Evolutionary conservation across 2,113 vertebrate species (phyloP).

Genomic region (Urocitellus parryii): DNA sequence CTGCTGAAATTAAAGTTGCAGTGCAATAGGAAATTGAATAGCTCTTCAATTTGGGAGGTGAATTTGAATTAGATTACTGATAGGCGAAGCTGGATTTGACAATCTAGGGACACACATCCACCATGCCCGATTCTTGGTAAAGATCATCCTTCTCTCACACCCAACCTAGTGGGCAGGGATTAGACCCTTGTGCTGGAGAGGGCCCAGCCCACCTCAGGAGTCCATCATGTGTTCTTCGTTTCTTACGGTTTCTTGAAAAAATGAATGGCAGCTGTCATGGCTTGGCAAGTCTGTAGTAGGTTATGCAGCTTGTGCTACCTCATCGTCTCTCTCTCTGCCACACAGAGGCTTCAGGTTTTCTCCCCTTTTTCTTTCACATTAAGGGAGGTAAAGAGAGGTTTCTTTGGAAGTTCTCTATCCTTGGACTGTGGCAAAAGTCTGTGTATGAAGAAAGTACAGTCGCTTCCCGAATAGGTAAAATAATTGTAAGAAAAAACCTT

Average conservation of each 20-base stretch:
- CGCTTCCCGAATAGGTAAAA: slow-evolving; percentile 71
- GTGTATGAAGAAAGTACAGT: neutral
- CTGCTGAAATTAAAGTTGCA: slow-evolving; percentile 63
- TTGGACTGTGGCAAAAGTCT: slow-evolving; percentile 29
- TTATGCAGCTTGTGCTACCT: fast-evolving
- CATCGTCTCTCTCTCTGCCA: neutral
- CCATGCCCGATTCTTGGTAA: neutral
- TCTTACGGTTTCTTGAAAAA: neutral
- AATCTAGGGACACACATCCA: neutral
- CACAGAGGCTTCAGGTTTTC: neutral
- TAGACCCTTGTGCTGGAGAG: neutral
- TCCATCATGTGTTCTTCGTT: neutral
- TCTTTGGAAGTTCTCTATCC: neutral
- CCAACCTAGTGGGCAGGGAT: neutral
- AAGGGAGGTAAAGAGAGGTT: neutral
- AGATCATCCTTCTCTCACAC: neutral
- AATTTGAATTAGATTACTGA: slow-evolving; percentile 56
- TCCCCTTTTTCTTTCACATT: neutral
- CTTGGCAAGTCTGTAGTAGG: neutral
- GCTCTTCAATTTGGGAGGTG: slow-evolving; percentile 3
- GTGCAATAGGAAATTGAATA: slow-evolving; percentile 9
- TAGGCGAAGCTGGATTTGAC: neutral
- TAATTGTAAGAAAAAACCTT: slow-evolving; percentile 80
- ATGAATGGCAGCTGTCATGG: neutral
- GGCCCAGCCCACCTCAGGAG: no score